Conservation (phyloP, 92 coral and sea anemone genomes). For the Nematostella vectensis region DNA sequence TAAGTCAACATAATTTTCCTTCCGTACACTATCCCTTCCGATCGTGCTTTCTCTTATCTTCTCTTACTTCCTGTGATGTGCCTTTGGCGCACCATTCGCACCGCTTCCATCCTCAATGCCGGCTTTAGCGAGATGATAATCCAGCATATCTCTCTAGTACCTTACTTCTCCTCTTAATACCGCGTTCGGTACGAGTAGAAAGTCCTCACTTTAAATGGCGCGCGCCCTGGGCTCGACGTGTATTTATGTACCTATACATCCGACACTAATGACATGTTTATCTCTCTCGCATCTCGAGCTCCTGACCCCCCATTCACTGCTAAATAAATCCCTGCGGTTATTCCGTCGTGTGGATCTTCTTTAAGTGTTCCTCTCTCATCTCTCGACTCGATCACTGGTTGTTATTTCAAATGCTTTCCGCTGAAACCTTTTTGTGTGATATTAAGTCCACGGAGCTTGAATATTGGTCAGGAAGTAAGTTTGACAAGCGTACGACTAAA, state of each 20-base stretch:
- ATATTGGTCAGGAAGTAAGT: slow-evolving; percentile 25
- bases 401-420: slow-evolving; percentile 34
- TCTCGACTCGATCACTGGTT: slow-evolving; percentile 22
- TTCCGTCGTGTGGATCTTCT: slow-evolving; percentile 28
- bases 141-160: no score
- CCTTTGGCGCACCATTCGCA: slow-evolving; percentile 28
- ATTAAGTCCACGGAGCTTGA: slow-evolving; percentile 29
- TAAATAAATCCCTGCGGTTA: slow-evolving; percentile 21
- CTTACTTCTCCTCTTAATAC: no score
- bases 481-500: slow-evolving; percentile 28
- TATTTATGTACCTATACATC: neutral
- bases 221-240: neutral
- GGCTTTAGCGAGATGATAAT: no score
- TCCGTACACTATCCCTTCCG: slow-evolving; percentile 26
- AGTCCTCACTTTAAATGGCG: neutral
- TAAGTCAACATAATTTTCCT: slow-evolving; percentile 38
- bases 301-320: neutral
- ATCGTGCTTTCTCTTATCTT: slow-evolving; percentile 18
- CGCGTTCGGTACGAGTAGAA: no score
- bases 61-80: slow-evolving; percentile 22
- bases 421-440: slow-evolving; percentile 30
- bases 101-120: slow-evolving; percentile 26
- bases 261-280: neutral
- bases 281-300: slow-evolving; percentile 2
- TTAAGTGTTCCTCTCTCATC: slow-evolving; percentile 31